Evolutionary conservation across 2,888 invertebrate species (phyloP).

Genomic region (Drosophila algonquin): DNA sequence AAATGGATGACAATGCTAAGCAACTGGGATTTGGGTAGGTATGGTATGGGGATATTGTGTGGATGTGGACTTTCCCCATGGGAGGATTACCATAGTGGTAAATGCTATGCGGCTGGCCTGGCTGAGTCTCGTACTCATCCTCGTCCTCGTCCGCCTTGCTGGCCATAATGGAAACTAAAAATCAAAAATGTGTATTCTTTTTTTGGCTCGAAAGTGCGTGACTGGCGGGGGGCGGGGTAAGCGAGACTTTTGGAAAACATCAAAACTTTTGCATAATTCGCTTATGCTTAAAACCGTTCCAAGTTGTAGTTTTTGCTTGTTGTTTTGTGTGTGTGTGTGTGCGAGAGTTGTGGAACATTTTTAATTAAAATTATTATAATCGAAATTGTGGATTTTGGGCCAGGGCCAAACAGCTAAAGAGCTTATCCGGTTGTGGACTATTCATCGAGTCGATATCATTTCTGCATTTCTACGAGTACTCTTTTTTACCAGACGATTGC

Average conservation of each 20-base stretch:
- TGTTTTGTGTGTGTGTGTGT: constrained; percentile 22
- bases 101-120: constrained; percentile 61
- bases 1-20: constrained; percentile 80
- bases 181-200: constrained; percentile 58
- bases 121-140: constrained; percentile 11
- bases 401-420: constrained; percentile 3
- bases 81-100: constrained; percentile 53
- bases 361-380: constrained; percentile 79
- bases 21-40: constrained; percentile 53
- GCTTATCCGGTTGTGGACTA: background rate
- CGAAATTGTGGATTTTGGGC: constrained; percentile 50
- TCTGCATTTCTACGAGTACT: background rate
- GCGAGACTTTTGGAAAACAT: constrained; percentile 59
- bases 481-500: constrained; percentile 27
- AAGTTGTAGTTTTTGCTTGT: constrained; percentile 62
- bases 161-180: constrained; percentile 72
- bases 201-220: constrained; percentile 51
- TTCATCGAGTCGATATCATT: background rate
- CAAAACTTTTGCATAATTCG: constrained; percentile 79
- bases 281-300: constrained; percentile 76
- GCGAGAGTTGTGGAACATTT: constrained; percentile 48
- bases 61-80: background rate
- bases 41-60: constrained; percentile 1
- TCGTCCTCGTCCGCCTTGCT: constrained; percentile 7
- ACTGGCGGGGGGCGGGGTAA: constrained; percentile 1